These are phyloP conservation scores for Atherinomorus stipes DNA, from an alignment of 2,113 vertebrate genomes.

Conservation along the genomic window DNA sequence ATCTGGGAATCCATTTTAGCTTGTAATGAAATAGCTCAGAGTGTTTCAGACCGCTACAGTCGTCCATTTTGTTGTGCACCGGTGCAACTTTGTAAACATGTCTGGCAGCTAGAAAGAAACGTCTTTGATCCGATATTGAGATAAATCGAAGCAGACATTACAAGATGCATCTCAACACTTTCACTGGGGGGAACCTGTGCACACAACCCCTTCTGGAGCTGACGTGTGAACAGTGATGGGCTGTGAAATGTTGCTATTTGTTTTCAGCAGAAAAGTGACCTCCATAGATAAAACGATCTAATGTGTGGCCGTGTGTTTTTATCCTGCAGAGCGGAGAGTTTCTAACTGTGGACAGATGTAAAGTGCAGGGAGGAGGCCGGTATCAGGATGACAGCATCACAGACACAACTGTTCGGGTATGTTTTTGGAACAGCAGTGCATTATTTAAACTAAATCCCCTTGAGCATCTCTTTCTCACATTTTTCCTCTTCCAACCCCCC, in stretches of 20 bases:
- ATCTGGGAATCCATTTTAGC: constrained; percentile 69
- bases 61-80: constrained; percentile 52
- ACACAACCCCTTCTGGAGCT: background rate
- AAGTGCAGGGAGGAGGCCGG: constrained; percentile 62
- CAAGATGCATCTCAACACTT: constrained; percentile 22
- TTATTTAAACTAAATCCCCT: constrained; percentile 15
- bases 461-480: constrained; percentile 26
- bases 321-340: constrained; percentile 74
- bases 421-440: constrained; percentile 41
- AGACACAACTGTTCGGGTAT: constrained; percentile 73
- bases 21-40: constrained; percentile 57
- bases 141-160: constrained; percentile 36
- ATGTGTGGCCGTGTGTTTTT: constrained; percentile 17
- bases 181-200: background rate
- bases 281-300: background rate
- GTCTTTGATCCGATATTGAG: constrained; percentile 45
- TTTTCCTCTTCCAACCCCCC: constrained; percentile 19
- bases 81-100: constrained; percentile 42
- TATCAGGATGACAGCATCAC: constrained; percentile 75
- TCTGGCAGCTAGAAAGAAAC: constrained; percentile 32
- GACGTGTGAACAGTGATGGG: background rate
- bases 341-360: constrained; percentile 78
- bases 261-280: constrained; percentile 15
- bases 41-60: constrained; percentile 33
- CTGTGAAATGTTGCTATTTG: constrained; percentile 5